Conservation (phyloP, 2,888 invertebrate species). For the Pocota personata region DNA sequence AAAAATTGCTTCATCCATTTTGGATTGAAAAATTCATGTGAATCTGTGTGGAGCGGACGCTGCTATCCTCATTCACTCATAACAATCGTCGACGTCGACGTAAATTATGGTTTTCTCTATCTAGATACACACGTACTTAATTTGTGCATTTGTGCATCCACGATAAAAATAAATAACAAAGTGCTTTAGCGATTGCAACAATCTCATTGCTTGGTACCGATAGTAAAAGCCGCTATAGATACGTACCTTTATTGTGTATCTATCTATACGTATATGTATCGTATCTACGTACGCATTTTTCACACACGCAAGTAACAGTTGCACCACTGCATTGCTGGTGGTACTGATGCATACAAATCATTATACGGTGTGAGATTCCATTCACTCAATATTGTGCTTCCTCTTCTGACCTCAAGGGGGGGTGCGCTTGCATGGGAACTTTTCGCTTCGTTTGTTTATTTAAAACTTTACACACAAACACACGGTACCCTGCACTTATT, state of each 20-base stretch:
- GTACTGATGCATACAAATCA: conserved; percentile 33
- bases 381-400: conserved; percentile 6
- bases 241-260: background rate
- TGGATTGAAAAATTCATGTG: background rate
- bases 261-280: too few relatives aligned
- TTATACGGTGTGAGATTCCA: conserved; percentile 44
- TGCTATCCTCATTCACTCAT: conserved; percentile 3
- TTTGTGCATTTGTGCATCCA: conserved; percentile 7
- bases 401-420: background rate
- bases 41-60: background rate
- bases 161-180: conserved; percentile 30
- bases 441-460: conserved; percentile 43
- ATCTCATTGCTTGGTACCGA: conserved; percentile 1
- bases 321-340: conserved; percentile 16
- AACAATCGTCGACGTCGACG: conserved; percentile 8
- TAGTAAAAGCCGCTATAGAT: background rate
- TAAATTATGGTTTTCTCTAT: conserved; percentile 6
- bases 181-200: conserved; percentile 16
- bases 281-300: conserved; percentile 51
- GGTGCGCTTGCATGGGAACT: conserved; percentile 36
- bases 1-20: conserved; percentile 44
- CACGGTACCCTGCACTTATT: background rate
- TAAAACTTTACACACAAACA: conserved; percentile 34
- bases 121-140: background rate
- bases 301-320: conserved; percentile 12